phyloP scores from a whole-genome alignment of 2,113 vertebrate genomes.

The Rafetus swinhoei region DNA sequence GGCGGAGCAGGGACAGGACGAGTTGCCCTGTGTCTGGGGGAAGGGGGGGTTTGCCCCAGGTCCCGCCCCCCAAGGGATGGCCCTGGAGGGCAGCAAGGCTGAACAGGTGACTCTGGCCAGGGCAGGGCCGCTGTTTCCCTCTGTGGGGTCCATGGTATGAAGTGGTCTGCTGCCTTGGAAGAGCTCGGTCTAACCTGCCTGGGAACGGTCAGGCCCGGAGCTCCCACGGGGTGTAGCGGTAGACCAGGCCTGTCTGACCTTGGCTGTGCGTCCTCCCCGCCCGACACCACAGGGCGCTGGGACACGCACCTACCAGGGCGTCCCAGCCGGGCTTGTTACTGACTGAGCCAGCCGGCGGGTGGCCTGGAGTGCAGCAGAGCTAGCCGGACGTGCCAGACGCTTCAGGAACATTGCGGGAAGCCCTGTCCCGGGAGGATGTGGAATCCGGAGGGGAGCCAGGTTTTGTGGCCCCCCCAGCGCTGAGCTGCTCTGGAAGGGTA shows the following conservation, averaged over 20 bases:
- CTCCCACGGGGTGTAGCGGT: neutral
- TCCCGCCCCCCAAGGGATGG: neutral
- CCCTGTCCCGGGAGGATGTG: fast-evolving
- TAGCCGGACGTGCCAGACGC: no score
- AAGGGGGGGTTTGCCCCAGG: no score
- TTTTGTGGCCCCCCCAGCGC: neutral
- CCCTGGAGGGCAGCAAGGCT: neutral
- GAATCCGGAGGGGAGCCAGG: neutral
- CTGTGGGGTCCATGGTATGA: no score
- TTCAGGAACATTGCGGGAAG: no score
- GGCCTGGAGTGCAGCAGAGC: no score
- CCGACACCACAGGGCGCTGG: fast-evolving
- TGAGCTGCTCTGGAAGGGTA: neutral
- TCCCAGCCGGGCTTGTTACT: neutral
- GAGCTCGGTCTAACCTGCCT: neutral
- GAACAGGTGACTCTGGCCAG: neutral
- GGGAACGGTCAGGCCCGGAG: neutral
- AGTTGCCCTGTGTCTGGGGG: no score
- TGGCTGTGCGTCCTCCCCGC: neutral
- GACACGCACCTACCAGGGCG: neutral
- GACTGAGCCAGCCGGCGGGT: no score
- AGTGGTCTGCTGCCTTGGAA: neutral
- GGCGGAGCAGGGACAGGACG: no score
- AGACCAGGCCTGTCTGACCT: neutral
- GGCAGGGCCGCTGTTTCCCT: neutral